Conservation (phyloP, 2,797 vertebrate species). For the Phyllotis vaccarum region DNA sequence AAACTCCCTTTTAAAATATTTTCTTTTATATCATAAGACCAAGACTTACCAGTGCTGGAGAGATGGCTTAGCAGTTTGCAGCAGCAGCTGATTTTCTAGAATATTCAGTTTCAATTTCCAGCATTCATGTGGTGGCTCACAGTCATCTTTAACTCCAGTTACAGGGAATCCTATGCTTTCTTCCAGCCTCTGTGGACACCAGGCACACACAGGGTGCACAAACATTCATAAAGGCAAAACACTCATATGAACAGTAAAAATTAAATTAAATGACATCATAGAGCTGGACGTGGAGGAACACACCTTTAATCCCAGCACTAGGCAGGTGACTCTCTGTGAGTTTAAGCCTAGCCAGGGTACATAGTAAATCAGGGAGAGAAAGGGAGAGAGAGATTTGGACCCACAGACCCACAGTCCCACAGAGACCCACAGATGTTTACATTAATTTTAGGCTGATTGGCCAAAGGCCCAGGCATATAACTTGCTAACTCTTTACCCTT, state of each 20-base stretch:
- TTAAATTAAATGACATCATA: background rate
- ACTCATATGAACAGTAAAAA: background rate
- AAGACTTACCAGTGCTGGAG: background rate
- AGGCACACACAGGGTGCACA: background rate
- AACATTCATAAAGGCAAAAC: background rate
- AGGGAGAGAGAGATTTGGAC: background rate
- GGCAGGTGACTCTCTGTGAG: background rate
- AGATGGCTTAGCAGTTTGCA: background rate
- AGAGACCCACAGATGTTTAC: too few species aligned
- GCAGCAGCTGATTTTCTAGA: background rate
- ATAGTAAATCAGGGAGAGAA: background rate
- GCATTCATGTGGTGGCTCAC: background rate
- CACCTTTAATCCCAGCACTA: background rate
- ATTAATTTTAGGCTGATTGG: too few species aligned
- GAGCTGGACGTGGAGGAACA: too few species aligned
- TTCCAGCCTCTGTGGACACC: background rate
- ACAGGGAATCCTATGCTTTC: background rate
- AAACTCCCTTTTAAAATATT: conserved; percentile 14
- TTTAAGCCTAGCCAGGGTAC: background rate
- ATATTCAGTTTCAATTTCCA: background rate
- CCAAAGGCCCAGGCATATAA: too few species aligned
- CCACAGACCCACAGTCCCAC: too few species aligned
- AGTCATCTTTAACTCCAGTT: background rate
- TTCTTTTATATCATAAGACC: background rate
- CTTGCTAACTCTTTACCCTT: too few species aligned